These are phyloP conservation scores for Agrotis puta DNA, from an alignment of 2,888 invertebrate species.

Conservation along the genomic window DNA sequence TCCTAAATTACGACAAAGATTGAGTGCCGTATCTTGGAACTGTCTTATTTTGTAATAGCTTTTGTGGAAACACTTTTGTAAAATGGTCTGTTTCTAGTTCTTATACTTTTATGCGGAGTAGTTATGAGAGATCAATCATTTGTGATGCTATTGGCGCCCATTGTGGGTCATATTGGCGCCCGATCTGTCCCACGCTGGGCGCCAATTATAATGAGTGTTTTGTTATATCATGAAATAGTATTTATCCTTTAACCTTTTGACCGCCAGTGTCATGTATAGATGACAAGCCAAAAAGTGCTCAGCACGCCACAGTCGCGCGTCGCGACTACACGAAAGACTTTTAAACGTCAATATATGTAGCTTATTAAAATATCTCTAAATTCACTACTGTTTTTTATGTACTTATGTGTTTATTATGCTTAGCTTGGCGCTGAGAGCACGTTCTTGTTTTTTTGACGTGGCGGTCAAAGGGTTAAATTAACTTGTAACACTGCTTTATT, in stretches of 20 bases:
- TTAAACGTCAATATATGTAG: no score
- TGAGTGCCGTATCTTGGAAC: conserved; percentile 39
- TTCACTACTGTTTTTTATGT: no score
- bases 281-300: no score
- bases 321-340: no score
- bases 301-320: no score
- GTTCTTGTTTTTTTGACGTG: no score
- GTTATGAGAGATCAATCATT: not conserved
- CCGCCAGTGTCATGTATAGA: no score
- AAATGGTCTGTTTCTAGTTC: conserved; percentile 12
- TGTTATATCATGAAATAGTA: not conserved
- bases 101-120: conserved; percentile 3
- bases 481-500: not conserved
- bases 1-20: conserved; percentile 54
- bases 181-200: not conserved
- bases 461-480: no score
- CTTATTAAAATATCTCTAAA: no score
- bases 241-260: no score
- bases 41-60: conserved; percentile 44
- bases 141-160: not conserved
- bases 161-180: not conserved
- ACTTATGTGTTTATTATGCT: no score
- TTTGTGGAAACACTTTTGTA: conserved; percentile 27
- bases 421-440: no score
- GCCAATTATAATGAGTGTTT: not conserved